A percentile compares a stretch with the other conserved stretches of the same genome.
Conservation (phyloP, 2,797 vertebrate species). For the Hybognathus amarus region DNA sequence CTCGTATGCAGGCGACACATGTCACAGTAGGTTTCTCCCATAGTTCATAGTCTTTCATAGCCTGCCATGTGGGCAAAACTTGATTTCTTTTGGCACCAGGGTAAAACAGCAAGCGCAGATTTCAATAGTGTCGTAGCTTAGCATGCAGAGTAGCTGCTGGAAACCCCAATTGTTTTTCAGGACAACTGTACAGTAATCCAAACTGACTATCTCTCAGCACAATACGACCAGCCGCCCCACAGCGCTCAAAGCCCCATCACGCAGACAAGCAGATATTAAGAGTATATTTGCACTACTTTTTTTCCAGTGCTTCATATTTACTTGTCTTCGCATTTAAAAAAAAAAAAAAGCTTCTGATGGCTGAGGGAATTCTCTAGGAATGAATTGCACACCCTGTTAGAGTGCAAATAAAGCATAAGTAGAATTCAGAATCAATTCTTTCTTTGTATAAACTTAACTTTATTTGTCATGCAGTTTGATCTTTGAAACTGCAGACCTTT, state of each 20-base stretch:
- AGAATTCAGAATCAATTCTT: background rate
- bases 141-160: conserved; percentile 51
- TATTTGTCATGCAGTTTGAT: background rate
- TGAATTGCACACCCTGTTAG: background rate
- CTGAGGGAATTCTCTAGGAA: background rate
- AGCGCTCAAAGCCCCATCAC: background rate
- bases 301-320: background rate
- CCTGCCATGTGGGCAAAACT: conserved; percentile 80
- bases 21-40: conserved; percentile 85
- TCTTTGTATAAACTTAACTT: background rate
- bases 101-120: conserved; percentile 63
- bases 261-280: conserved; percentile 13
- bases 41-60: conserved; percentile 88
- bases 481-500: background rate
- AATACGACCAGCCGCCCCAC: conserved; percentile 35
- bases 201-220: conserved; percentile 37
- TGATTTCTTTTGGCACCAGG: conserved; percentile 83
- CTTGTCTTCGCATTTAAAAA: background rate
- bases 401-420: background rate
- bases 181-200: conserved; percentile 37
- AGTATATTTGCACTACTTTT: conserved; percentile 7
- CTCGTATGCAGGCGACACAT: conserved; percentile 68
- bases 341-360: background rate
- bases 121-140: conserved; percentile 57
- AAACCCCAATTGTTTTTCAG: conserved; percentile 62